Evolutionary conservation across 2,888 invertebrate genomes (phyloP), one percentile per base, ranked within the genome.

Genomic region (Orthosia gracilis): DNA sequence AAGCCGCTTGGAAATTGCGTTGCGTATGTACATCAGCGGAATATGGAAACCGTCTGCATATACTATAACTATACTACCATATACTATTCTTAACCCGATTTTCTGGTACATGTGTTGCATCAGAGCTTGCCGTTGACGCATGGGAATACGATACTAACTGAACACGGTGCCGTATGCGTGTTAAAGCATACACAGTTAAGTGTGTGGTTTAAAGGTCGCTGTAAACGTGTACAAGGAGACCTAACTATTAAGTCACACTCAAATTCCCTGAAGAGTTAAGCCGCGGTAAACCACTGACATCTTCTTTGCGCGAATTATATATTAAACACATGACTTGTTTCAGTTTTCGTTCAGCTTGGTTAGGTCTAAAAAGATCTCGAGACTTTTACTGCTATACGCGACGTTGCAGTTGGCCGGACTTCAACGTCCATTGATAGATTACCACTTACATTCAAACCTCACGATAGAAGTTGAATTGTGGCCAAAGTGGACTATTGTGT

Each of bases 111-210:
- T 73, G 71, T 76, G 89, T 91, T 92, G 91, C 92, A 91, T 92
- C 90, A 92, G 85, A 88, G 84, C 85, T 83, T 80, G 80, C 85
- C 82, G 88, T 91, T 93, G 92, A 92, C 92, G 92, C 90, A 92
- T 91, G 88, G 89, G 87, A 91, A 91, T 85, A 87, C 88, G 89
- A 91, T 89, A 92, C 89, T 84, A 83, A 78, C 85, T 85, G 74
- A 78, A 73, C 75, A 82, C 73, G 72, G 80, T 70, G 75, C 73
- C 73, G 73, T 76, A 82, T 80, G 82, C 78, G 83, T 76, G 73
- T 81, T 70, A 83, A 72, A 78, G 21, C 50, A 59, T 78, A 69
- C 58, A 58, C 72, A 69, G 82, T 76, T 21, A 76, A 67, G 47
- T 73, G 58, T 70, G 65, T 58, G 59, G 71, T 69, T 57, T 76